Evolutionary conservation across 2,888 invertebrate species (phyloP).

Genomic region (Aproaerema taeniolella): DNA sequence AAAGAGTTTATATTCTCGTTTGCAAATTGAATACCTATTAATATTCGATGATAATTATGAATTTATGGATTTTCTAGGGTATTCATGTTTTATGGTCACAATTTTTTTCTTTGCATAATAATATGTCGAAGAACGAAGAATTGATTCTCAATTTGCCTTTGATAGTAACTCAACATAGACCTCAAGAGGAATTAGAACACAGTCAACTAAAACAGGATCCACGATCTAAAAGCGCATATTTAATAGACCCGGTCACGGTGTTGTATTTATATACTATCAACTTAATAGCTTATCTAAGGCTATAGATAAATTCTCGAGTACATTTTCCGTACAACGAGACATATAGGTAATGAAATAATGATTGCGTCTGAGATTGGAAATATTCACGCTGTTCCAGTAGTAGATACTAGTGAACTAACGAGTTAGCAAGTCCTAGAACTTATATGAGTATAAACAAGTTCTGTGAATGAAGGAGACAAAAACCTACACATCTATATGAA

Average conservation of each 20-base stretch:
- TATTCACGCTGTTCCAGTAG: too few species aligned
- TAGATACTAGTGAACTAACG: constrained; percentile 1
- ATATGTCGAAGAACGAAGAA: too few species aligned
- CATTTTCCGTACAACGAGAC: constrained; percentile 14
- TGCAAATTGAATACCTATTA: too few species aligned
- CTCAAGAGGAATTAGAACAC: too few species aligned
- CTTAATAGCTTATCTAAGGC: constrained; percentile 15
- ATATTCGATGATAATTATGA: background rate
- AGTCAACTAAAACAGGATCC: constrained; percentile 2
- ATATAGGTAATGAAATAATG: too few species aligned
- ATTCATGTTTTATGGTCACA: too few species aligned
- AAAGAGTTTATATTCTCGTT: too few species aligned
- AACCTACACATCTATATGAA: constrained; percentile 3
- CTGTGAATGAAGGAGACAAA: constrained; percentile 10
- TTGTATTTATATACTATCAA: constrained; percentile 21
- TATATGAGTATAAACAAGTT: constrained; percentile 15
- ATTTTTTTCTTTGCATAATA: too few species aligned
- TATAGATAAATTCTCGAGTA: constrained; percentile 4
- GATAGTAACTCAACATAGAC: too few species aligned
- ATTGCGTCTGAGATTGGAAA: too few species aligned
- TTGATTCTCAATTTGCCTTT: too few species aligned
- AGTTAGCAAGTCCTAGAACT: constrained; percentile 18
- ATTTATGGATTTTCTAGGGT: background rate
- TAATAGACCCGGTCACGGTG: constrained; percentile 17
- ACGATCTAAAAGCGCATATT: constrained; percentile 7